phyloP scores from a whole-genome alignment of 2,797 vertebrate species.

The Chiloscyllium punctatum region DNA sequence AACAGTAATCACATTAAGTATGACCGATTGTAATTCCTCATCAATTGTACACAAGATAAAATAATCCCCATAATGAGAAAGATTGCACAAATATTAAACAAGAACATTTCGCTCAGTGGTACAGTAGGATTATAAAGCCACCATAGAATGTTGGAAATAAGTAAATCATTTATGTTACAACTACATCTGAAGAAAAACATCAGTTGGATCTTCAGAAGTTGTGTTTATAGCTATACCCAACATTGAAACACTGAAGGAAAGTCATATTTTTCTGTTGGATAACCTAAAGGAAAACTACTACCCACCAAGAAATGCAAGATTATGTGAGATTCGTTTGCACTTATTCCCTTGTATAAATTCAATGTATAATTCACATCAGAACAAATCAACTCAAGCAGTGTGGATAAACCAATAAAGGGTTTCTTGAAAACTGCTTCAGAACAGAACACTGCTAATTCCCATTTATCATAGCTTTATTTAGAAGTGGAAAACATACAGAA shows the following conservation, averaged over 20 bases:
- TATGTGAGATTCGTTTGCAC: not conserved
- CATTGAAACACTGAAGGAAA: not conserved
- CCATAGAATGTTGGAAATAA: not conserved
- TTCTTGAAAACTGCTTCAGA: not conserved
- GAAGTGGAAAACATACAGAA: not conserved
- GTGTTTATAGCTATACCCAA: not conserved
- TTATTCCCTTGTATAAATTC: not conserved
- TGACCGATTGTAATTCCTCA: not conserved
- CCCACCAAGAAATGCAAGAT: not conserved
- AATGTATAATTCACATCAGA: not conserved
- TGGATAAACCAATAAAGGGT: not conserved
- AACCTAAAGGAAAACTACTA: not conserved
- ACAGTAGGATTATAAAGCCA: not conserved
- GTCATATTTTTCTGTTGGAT: not conserved
- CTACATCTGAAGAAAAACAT: not conserved
- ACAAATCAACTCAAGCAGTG: not conserved
- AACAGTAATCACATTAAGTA: not conserved
- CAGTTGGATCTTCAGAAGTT: not conserved
- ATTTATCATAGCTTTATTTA: not conserved
- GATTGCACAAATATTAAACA: not conserved
- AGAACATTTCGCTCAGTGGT: not conserved
- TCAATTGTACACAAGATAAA: not conserved
- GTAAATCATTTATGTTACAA: not conserved
- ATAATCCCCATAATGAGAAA: not conserved
- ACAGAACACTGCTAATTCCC: not conserved